A percentile compares a stretch with the other conserved stretches of the same genome.
Conservation (phyloP, 2,797 vertebrate species). For the Tolypeutes matacus region DNA sequence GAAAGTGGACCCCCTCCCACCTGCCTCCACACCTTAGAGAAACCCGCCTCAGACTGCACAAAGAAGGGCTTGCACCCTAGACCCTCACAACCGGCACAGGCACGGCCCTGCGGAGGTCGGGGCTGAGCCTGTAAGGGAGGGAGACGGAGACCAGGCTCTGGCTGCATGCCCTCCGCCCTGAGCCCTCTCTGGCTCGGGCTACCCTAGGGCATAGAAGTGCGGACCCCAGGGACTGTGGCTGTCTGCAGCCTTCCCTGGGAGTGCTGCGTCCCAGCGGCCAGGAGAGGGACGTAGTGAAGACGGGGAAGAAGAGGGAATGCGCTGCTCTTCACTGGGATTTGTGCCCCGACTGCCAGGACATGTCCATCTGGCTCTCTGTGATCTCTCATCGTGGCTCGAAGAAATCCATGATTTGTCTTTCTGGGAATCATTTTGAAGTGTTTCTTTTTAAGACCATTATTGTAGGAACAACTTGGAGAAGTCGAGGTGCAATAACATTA, state of each 20-base stretch:
- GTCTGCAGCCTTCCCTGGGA: fast-evolving
- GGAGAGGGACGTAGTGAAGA: neutral
- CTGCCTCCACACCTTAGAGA: neutral
- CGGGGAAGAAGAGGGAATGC: neutral
- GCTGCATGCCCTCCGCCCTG: fast-evolving
- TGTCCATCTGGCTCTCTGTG: neutral
- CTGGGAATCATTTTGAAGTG: neutral
- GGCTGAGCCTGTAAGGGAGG: fast-evolving
- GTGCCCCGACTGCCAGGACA: fast-evolving
- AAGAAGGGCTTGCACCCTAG: neutral
- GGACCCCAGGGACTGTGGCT: fast-evolving
- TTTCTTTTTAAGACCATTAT: conserved; percentile 56
- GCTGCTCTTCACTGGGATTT: neutral
- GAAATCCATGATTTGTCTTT: conserved; percentile 9
- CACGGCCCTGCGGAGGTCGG: neutral
- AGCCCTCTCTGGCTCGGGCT: neutral
- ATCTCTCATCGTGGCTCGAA: neutral
- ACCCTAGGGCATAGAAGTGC: neutral
- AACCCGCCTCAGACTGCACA: neutral
- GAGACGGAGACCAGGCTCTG: too few species aligned
- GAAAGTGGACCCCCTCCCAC: neutral
- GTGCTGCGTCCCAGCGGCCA: fast-evolving
- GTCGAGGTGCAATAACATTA: conserved; percentile 69
- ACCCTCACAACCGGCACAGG: neutral
- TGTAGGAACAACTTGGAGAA: conserved; percentile 45